Conservation (phyloP, 92 coral and sea anemone genomes). For the Isaurus tuberculatus region DNA sequence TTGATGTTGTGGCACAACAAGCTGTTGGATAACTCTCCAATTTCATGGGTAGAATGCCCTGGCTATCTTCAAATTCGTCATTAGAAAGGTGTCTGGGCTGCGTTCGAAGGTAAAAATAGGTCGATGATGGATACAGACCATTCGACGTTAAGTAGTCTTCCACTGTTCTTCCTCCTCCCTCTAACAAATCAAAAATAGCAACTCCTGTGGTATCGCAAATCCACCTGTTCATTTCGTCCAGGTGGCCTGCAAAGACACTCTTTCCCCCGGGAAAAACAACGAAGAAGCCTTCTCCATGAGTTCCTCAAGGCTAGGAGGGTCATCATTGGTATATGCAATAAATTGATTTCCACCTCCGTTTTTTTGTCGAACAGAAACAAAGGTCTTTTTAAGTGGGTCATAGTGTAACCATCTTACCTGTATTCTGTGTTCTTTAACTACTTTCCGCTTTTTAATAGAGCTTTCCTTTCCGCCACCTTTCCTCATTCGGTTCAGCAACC, state of each 20-base stretch:
- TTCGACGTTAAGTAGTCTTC: constrained; percentile 54
- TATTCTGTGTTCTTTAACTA: constrained; percentile 58
- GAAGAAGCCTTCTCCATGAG: constrained; percentile 45
- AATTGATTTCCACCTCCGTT: constrained; percentile 61
- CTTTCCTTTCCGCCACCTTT: constrained; percentile 14
- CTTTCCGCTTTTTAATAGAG: constrained; percentile 44
- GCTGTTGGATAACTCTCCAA: background rate
- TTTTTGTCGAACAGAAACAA: constrained; percentile 62
- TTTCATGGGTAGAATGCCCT: background rate
- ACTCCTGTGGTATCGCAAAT: constrained; percentile 54
- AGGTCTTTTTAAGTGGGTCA: constrained; percentile 35
- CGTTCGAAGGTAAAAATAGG: constrained; percentile 55
- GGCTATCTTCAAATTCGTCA: constrained; percentile 29
- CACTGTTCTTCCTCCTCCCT: constrained; percentile 52
- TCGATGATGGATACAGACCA: constrained; percentile 63
- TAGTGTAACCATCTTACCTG: constrained; percentile 63
- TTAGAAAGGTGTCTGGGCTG: constrained; percentile 32
- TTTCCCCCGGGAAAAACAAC: constrained; percentile 54
- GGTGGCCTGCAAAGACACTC: constrained; percentile 52
- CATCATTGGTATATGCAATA: constrained; percentile 34
- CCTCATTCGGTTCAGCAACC: constrained; percentile 48
- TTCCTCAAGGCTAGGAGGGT: constrained; percentile 50
- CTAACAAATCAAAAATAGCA: constrained; percentile 49
- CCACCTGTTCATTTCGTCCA: constrained; percentile 45
- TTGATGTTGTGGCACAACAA: constrained; percentile 8